Base-by-base conservation (phyloP, 2,113 vertebrate genomes). In the Pluvianellus socialis region DNA sequence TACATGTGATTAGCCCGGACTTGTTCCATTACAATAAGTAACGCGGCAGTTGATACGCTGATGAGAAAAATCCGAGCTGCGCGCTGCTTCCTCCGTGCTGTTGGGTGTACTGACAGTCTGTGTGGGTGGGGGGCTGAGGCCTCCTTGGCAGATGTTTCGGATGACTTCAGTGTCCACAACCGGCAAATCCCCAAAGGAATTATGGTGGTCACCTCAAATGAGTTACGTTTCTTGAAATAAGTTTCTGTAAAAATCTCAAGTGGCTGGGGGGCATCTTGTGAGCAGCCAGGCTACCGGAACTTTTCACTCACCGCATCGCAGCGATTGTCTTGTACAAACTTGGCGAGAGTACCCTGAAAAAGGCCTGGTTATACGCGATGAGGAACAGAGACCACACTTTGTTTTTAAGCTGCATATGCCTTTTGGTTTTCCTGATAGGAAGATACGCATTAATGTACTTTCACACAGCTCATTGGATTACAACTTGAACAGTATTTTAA, bases 401-500 rank as follows among this genome's bases (percentile, higher is more conserved):
- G 12, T 1, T 40, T 84, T 70, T 21, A 27, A 70, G 68, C 47
- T 77, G 61, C 83, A 65, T 81, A 40, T 63, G 75, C 55, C 47
- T 74, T 70, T 72, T 86, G 35, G 86, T 93, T 63, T 86, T 61
- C 70, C 68, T 70, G n/a, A 0, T 12, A 27, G 87, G 72, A 40
- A 59, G 28, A 22, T 20, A 30, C 0, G 7, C 10, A 12, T 7
- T 50, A 10, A 40, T 14, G 49, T 50, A 4, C 47, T 67, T 55
- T 42, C n/a, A 32, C 59, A 44, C 72, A 62, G 88, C 79, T 82
- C 90, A 74, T 6, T 95, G 94, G 83, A 84, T 89, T 67, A 53
- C 86, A 90, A 23, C 95, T 94, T 91, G 53, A 85, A 82, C 12
- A 23, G 84, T 65, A 32, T 91, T 97, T 98, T 97, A 96, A 86